These are phyloP conservation scores for Brachypodius melanocephalos DNA, from an alignment of 2,113 vertebrate genomes.

Conservation along the genomic window DNA sequence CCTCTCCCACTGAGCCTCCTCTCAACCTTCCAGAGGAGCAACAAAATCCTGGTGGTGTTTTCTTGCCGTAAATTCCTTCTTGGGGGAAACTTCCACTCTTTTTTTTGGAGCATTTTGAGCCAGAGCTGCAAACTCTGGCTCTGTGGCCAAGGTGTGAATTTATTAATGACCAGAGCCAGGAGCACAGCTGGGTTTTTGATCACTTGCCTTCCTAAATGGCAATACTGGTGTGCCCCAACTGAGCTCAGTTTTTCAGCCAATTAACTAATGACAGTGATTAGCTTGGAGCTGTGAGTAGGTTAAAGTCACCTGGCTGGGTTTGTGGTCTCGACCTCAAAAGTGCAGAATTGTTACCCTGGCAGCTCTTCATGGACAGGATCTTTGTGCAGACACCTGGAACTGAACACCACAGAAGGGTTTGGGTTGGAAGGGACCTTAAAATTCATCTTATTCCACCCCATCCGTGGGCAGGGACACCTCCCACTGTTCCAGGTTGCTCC, in stretches of 20 bases:
- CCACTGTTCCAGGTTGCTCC: fast-evolving
- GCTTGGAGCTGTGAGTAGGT: not conserved
- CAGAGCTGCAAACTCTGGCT: not conserved
- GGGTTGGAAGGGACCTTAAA: not conserved
- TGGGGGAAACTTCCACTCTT: fast-evolving
- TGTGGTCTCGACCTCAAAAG: not conserved
- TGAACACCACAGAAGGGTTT: not conserved
- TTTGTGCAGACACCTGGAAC: not conserved
- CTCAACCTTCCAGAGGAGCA: not conserved
- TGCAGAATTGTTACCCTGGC: not conserved
- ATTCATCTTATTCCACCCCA: not conserved
- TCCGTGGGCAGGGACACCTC: not conserved
- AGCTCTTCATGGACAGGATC: not conserved
- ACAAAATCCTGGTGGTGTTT: not conserved
- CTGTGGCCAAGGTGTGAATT: not conserved
- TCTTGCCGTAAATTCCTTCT: not conserved
- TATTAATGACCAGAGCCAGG: not conserved
- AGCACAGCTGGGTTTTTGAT: not conserved
- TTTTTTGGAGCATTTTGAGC: not conserved
- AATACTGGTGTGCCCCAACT: not conserved
- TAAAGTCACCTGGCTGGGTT: not conserved
- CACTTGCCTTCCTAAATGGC: not conserved
- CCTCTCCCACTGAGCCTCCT: not conserved
- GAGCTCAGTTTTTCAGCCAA: not conserved
- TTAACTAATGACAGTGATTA: not conserved